These are phyloP conservation scores for Montipora cactus DNA, from an alignment of 64 coral and sea anemone genomes.

Conservation along the genomic window DNA sequence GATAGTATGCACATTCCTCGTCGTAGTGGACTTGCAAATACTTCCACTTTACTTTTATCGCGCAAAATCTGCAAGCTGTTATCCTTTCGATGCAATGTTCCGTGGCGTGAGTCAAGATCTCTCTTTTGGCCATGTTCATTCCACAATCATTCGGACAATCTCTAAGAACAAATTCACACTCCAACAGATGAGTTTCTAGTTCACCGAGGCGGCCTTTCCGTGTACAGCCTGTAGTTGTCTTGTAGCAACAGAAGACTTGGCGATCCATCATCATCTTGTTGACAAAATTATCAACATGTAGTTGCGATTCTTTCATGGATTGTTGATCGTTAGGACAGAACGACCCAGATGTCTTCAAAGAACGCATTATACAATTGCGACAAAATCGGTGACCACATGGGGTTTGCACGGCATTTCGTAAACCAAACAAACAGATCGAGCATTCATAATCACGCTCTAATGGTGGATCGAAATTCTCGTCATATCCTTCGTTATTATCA, in stretches of 20 bases:
- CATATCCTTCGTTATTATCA: not conserved
- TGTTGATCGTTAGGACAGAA: no score
- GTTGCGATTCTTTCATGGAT: not conserved
- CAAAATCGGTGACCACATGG: slow-evolving; percentile 59
- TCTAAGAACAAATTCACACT: slow-evolving; percentile 41
- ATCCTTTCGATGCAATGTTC: slow-evolving; percentile 24
- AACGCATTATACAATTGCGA: slow-evolving; percentile 42
- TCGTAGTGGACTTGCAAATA: slow-evolving; percentile 4
- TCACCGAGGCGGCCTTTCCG: slow-evolving; percentile 65
- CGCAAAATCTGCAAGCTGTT: slow-evolving; percentile 23
- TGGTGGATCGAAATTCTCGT: slow-evolving; percentile 48
- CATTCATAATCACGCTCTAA: slow-evolving; percentile 51
- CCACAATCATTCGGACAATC: slow-evolving; percentile 66
- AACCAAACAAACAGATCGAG: slow-evolving; percentile 52
- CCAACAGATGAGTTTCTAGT: slow-evolving; percentile 47
- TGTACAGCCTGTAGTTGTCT: slow-evolving; percentile 63
- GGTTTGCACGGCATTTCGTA: slow-evolving; percentile 65
- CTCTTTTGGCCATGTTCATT: slow-evolving; percentile 9
- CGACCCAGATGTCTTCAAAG: not conserved
- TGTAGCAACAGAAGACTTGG: slow-evolving; percentile 48
- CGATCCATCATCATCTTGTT: slow-evolving; percentile 71
- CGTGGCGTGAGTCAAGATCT: slow-evolving; percentile 32
- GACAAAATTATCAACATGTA: slow-evolving; percentile 84
- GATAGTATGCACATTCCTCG: no score
- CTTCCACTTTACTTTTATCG: not conserved